Evolutionary conservation across 2,797 vertebrate genomes (phyloP).

Genomic region (Anguilla obscura): DNA sequence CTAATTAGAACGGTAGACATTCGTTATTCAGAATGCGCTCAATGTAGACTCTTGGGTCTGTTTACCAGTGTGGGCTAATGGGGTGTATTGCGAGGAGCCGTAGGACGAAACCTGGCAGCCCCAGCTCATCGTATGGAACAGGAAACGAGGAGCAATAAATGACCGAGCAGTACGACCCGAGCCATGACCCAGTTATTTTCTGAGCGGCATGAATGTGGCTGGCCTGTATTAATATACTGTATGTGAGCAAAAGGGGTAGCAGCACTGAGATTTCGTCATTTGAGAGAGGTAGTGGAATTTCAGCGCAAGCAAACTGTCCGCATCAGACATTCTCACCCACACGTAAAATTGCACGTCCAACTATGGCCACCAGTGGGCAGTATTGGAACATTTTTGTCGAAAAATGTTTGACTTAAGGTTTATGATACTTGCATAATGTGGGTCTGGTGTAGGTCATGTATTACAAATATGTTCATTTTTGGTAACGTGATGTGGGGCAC

Average conservation of each 20-base stretch:
- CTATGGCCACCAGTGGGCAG: slow-evolving; percentile 55
- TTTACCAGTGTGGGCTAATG: no score
- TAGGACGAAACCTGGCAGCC: not conserved
- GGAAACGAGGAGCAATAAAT: not conserved
- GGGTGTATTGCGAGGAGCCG: no score
- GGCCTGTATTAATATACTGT: no score
- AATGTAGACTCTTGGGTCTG: no score
- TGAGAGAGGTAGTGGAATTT: no score
- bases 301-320: not conserved
- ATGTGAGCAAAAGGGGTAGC: no score
- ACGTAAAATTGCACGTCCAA: slow-evolving; percentile 39
- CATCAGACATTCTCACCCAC: not conserved
- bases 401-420: not conserved
- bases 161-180: not conserved
- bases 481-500: no score
- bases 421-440: not conserved
- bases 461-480: no score
- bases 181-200: not conserved
- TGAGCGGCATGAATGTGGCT: not conserved
- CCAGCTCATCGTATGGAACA: not conserved
- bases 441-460: not conserved
- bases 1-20: no score
- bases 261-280: no score
- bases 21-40: no score
- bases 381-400: slow-evolving; percentile 50